Conservation (phyloP, 1,140 invertebrate genomes). For the Pseudomyrmex flavicornis region DNA sequence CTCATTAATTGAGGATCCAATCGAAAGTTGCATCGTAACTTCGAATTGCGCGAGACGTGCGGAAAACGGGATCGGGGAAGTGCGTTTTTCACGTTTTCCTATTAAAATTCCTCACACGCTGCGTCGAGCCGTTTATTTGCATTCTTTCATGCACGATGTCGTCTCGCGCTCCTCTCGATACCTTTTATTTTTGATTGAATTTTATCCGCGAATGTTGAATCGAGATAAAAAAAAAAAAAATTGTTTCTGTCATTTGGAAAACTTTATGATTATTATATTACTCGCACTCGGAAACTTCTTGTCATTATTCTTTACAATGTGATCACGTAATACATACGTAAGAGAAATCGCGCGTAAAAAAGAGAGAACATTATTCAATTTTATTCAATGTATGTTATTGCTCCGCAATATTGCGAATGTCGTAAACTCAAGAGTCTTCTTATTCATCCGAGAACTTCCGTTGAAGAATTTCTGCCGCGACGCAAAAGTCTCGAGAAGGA, state of each 20-base stretch:
- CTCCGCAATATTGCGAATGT: neutral
- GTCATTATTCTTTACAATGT: conserved; percentile 1
- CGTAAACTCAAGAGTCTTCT: neutral
- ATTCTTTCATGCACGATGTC: neutral
- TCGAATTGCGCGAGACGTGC: neutral
- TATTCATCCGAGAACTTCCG: neutral
- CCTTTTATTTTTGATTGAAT: neutral
- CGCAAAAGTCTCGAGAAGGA: neutral
- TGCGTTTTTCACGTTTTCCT: conserved; percentile 8
- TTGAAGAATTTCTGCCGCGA: conserved; percentile 7
- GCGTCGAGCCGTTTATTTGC: neutral
- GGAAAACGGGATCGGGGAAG: too few species aligned
- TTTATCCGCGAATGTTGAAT: neutral
- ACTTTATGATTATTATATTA: neutral
- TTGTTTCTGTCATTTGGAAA: neutral
- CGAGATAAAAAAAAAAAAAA: neutral
- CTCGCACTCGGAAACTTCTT: neutral
- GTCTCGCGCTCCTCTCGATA: neutral
- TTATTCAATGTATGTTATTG: neutral
- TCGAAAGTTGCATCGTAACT: conserved; percentile 47
- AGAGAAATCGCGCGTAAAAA: too few species aligned
- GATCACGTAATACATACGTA: too few species aligned
- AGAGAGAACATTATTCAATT: too few species aligned
- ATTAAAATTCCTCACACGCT: conserved; percentile 31
- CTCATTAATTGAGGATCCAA: conserved; percentile 51